These are phyloP conservation scores for Phalacrocorax aristotelis DNA, from an alignment of 2,113 vertebrate genomes.

Conservation along the genomic window DNA sequence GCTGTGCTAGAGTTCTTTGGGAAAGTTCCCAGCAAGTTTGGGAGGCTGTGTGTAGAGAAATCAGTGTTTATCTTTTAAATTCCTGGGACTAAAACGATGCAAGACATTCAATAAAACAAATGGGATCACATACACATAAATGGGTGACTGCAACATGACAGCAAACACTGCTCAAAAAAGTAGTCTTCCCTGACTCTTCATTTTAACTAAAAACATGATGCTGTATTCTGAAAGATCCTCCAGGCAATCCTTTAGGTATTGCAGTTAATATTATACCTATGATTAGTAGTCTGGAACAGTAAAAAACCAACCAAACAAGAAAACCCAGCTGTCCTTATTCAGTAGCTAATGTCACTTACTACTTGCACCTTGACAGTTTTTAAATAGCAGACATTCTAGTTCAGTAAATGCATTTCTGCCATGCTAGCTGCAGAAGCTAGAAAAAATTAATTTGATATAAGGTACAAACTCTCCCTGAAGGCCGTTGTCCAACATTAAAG, in stretches of 20 bases:
- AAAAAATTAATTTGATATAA: slow-evolving; percentile 42
- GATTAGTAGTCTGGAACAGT: slow-evolving; percentile 3
- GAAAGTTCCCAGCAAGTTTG: not conserved
- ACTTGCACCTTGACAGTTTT: slow-evolving; percentile 21
- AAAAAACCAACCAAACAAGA: not conserved
- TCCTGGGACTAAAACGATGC: not conserved
- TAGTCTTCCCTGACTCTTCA: not conserved
- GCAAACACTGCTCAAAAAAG: not conserved
- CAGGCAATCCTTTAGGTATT: not conserved
- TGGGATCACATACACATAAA: not conserved
- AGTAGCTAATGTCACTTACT: slow-evolving; percentile 1
- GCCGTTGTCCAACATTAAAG: slow-evolving; percentile 29
- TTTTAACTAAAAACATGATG: not conserved
- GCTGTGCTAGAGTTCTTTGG: not conserved
- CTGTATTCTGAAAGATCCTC: not conserved
- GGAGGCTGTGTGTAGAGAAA: not conserved
- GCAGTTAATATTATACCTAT: not conserved
- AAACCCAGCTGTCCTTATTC: not conserved
- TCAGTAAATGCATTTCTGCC: slow-evolving; percentile 19
- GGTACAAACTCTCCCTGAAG: slow-evolving; percentile 37
- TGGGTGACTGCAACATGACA: not conserved
- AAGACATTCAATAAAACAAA: not conserved
- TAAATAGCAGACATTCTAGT: slow-evolving; percentile 35
- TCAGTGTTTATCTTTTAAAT: not conserved
- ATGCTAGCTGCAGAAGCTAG: not conserved